Conservation (phyloP, 2,888 invertebrate genomes). For the Unio pictorum region DNA sequence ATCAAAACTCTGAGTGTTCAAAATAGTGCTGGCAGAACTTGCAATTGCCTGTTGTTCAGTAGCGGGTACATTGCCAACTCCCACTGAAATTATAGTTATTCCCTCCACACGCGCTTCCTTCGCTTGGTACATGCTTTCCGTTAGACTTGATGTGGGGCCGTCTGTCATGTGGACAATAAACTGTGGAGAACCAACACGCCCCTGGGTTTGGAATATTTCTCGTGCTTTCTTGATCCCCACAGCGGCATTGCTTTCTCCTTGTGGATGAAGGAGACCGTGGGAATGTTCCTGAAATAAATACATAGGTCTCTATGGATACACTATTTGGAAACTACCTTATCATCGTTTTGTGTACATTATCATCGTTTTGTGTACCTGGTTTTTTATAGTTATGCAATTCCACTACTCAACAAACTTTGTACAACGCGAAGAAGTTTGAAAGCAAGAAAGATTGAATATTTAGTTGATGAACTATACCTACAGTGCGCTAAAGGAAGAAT, state of each 20-base stretch:
- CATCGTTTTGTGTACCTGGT: too few species aligned
- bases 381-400: too few species aligned
- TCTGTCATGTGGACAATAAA: conserved; percentile 44
- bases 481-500: too few species aligned
- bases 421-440: too few species aligned
- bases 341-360: too few species aligned
- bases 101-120: conserved; percentile 23
- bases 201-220: conserved; percentile 39
- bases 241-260: conserved; percentile 33
- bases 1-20: too few species aligned
- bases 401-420: too few species aligned
- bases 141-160: conserved; percentile 31
- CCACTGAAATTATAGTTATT: conserved; percentile 49
- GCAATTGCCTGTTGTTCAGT: conserved; percentile 48
- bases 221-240: conserved; percentile 37
- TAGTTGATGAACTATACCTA: too few species aligned
- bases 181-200: conserved; percentile 34
- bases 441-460: too few species aligned
- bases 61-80: conserved; percentile 47
- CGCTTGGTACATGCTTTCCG: conserved; percentile 25
- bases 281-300: conserved; percentile 12
- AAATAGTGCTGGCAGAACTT: conserved; percentile 1
- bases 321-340: too few species aligned
- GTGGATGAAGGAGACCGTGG: conserved; percentile 34
- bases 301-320: conserved; percentile 5